Conservation (phyloP, 1,140 invertebrate genomes). For the Procambarus virginalis region DNA sequence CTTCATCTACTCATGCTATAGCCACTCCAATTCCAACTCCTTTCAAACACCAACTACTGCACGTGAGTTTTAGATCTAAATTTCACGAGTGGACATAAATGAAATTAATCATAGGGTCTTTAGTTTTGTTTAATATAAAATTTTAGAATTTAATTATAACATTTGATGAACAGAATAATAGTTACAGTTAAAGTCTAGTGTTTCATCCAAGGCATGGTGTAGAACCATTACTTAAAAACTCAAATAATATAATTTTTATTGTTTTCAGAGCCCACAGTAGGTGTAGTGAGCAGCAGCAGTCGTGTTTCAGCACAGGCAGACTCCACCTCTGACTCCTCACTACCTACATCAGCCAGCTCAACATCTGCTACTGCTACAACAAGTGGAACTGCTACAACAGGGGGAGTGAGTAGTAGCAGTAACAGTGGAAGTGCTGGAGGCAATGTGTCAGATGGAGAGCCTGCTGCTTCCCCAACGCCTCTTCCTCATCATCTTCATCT, state of each 20-base stretch:
- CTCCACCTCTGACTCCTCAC: conserved; percentile 29
- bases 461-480: conserved; percentile 27
- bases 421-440: conserved; percentile 25
- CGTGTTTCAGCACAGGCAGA: conserved; percentile 46
- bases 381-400: neutral
- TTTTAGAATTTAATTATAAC: too few relatives aligned
- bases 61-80: neutral
- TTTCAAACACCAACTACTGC: neutral
- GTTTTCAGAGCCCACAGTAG: conserved; percentile 11
- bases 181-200: too few relatives aligned
- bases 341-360: neutral
- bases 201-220: too few relatives aligned
- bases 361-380: neutral
- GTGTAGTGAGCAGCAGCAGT: conserved; percentile 37
- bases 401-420: neutral
- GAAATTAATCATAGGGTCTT: too few relatives aligned
- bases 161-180: too few relatives aligned
- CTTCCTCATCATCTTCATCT: conserved; percentile 49
- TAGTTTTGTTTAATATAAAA: too few relatives aligned
- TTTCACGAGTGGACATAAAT: too few relatives aligned
- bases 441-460: conserved; percentile 35
- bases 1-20: conserved; percentile 16
- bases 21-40: neutral
- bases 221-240: too few relatives aligned
- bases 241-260: neutral